phyloP scores from a whole-genome alignment of 1,140 invertebrate genomes.

The Adelges cooleyi region DNA sequence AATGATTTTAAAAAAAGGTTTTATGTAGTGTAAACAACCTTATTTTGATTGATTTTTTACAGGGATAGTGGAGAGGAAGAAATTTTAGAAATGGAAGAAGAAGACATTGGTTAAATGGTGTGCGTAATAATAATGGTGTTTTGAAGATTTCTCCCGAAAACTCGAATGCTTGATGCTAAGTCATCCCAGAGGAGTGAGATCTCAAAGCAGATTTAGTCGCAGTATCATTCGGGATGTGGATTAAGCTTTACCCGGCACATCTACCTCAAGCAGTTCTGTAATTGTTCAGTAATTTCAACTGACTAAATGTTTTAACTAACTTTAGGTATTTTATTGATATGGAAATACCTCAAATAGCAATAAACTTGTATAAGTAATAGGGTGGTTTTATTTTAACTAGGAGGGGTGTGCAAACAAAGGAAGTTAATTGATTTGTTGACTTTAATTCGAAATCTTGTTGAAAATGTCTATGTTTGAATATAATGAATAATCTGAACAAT shows the following conservation, averaged over 20 bases:
- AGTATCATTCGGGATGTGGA: constrained; percentile 71
- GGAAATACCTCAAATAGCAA: not conserved
- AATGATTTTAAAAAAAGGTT: too few relatives aligned
- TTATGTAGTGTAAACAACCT: too few relatives aligned
- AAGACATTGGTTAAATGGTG: constrained; percentile 71
- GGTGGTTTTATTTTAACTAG: too few relatives aligned
- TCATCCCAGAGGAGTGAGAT: constrained; percentile 53
- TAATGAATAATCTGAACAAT: too few relatives aligned
- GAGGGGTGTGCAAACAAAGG: too few relatives aligned
- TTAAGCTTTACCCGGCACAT: constrained; percentile 37
- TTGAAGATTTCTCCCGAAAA: constrained; percentile 91
- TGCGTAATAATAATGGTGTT: constrained; percentile 78
- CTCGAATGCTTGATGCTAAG: constrained; percentile 85
- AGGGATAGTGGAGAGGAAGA: constrained; percentile 59
- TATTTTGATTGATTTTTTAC: constrained; percentile 7
- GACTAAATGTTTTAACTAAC: too few relatives aligned
- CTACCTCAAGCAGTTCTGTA: constrained; percentile 35
- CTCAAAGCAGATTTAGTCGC: constrained; percentile 52
- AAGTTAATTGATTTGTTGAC: too few relatives aligned
- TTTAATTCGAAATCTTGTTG: too few relatives aligned
- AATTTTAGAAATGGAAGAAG: constrained; percentile 41
- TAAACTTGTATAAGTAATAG: too few relatives aligned
- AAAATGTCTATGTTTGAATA: too few relatives aligned
- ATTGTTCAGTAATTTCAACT: too few relatives aligned
- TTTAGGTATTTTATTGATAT: too few relatives aligned